These are phyloP conservation scores for Damaliscus lunatus DNA, from an alignment of 2,113 vertebrate species.

Conservation along the genomic window DNA sequence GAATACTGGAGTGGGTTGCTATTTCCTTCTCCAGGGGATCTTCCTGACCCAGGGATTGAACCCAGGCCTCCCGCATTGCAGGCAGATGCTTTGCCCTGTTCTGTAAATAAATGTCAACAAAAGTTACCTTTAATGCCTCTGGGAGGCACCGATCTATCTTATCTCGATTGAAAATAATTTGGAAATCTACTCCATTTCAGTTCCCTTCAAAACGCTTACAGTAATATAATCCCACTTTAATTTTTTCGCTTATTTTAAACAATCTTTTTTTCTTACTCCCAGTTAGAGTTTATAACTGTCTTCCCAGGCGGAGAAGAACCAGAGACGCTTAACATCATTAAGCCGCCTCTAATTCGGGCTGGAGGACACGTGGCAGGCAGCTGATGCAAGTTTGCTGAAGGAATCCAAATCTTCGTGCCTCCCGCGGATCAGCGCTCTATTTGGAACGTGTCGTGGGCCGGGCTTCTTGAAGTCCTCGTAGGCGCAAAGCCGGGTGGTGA, in stretches of 20 bases:
- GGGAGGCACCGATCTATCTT: not conserved
- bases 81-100: not conserved
- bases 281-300: not conserved
- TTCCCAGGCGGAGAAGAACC: not conserved
- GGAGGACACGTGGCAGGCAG: not conserved
- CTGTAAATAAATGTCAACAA: not conserved
- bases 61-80: too few species aligned
- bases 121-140: not conserved
- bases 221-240: not conserved
- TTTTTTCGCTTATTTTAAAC: not conserved
- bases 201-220: not conserved
- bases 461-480: not conserved
- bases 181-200: not conserved
- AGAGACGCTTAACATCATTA: not conserved
- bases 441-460: accelerated
- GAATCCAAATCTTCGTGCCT: too few species aligned
- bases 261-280: not conserved
- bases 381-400: not conserved
- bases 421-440: accelerated
- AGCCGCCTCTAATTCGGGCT: not conserved
- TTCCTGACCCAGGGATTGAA: too few species aligned
- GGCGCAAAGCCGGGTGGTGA: accelerated
- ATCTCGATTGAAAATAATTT: not conserved
- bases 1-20: too few species aligned
- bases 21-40: too few species aligned